phyloP scores from a whole-genome alignment of 2,797 vertebrate genomes.

The Acanthopagrus latus region DNA sequence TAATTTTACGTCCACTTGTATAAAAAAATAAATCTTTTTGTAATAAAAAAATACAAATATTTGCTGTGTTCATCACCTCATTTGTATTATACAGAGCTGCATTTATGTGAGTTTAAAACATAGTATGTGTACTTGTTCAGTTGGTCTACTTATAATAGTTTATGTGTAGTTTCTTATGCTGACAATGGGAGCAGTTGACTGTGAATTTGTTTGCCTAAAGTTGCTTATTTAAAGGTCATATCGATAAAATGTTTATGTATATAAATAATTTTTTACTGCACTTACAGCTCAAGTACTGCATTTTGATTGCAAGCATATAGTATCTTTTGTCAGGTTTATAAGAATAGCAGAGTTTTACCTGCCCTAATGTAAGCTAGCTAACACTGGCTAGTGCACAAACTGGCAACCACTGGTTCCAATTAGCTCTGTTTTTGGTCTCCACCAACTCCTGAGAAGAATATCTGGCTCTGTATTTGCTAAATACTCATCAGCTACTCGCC shows the following conservation, averaged over 20 bases:
- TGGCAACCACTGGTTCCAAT: too few relatives aligned
- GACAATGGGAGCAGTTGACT: neutral
- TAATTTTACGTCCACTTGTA: conserved; percentile 76
- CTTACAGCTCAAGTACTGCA: too few relatives aligned
- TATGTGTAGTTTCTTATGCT: too few relatives aligned
- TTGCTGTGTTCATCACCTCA: conserved; percentile 13
- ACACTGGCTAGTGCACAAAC: too few relatives aligned
- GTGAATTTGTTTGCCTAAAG: neutral
- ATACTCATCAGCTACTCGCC: neutral
- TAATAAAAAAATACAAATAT: conserved; percentile 65
- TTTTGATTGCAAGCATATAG: too few relatives aligned
- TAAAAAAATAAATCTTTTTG: conserved; percentile 80
- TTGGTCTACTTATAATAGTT: neutral
- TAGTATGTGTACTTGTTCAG: neutral
- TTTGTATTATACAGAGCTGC: neutral
- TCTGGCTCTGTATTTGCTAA: neutral
- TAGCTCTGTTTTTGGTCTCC: neutral
- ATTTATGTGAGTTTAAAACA: neutral
- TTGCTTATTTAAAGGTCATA: neutral
- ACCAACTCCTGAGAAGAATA: too few relatives aligned
- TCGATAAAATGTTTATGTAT: too few relatives aligned
- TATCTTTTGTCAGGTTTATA: too few relatives aligned
- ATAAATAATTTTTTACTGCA: too few relatives aligned
- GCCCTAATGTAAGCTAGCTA: too few relatives aligned
- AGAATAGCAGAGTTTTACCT: too few relatives aligned